phyloP scores from a whole-genome alignment of 1,140 invertebrate species.

The Dendrolimus kikuchii region DNA sequence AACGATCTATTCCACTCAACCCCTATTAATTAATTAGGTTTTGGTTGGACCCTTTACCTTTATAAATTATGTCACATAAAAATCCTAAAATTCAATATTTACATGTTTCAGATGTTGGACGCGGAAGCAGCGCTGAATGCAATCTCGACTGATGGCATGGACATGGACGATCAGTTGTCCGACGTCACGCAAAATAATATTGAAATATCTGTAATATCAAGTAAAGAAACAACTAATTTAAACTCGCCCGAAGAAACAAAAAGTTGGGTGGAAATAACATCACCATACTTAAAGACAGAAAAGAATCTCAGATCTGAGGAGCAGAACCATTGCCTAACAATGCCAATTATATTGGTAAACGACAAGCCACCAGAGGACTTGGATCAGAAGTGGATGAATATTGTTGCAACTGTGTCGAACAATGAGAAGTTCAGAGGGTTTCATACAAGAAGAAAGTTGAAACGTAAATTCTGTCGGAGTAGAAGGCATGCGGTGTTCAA shows the following conservation, averaged over 20 bases:
- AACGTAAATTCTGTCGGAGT: constrained; percentile 51
- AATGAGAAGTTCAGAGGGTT: constrained; percentile 51
- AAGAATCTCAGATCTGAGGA: constrained; percentile 19
- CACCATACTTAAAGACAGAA: constrained; percentile 29
- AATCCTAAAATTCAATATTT: constrained; percentile 4
- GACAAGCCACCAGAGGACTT: constrained; percentile 51
- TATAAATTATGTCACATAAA: constrained; percentile 4
- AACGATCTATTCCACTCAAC: too few species aligned
- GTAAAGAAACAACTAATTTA: constrained; percentile 31
- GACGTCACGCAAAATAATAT: constrained; percentile 36
- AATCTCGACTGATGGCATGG: constrained; percentile 16
- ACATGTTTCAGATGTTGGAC: constrained; percentile 36
- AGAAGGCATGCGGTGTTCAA: constrained; percentile 46
- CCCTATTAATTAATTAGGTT: too few species aligned
- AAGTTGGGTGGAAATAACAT: constrained; percentile 28
- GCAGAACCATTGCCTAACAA: constrained; percentile 30
- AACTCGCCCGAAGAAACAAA: constrained; percentile 30
- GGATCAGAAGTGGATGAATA: constrained; percentile 49
- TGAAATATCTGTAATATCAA: constrained; percentile 36
- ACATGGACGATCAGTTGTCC: constrained; percentile 25
- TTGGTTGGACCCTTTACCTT: background rate
- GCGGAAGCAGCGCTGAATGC: constrained; percentile 23
- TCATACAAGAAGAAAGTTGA: constrained; percentile 38
- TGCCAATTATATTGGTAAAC: constrained; percentile 58
- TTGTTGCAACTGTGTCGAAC: constrained; percentile 37